Evolutionary conservation across 2,888 invertebrate genomes (phyloP).

Genomic region (Apamea sordens): DNA sequence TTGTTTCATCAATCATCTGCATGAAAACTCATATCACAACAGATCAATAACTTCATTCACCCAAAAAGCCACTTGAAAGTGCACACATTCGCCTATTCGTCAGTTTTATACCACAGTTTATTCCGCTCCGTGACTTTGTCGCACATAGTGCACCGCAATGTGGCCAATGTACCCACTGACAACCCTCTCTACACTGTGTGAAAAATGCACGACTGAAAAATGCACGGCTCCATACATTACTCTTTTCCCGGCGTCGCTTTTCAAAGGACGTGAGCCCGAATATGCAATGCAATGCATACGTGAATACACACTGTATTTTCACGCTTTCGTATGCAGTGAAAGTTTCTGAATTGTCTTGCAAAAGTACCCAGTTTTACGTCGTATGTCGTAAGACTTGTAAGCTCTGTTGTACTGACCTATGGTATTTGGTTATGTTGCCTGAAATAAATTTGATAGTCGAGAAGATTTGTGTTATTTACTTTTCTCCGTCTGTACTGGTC

Average conservation of each 20-base stretch:
- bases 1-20: neutral
- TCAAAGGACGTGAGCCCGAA: constrained; percentile 67
- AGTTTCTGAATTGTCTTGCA: constrained; percentile 59
- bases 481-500: constrained; percentile 29
- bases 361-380: constrained; percentile 35
- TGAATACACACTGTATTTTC: constrained; percentile 55
- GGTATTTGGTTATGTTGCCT: constrained; percentile 50
- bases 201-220: constrained; percentile 78
- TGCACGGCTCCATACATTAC: constrained; percentile 74
- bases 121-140: constrained; percentile 70
- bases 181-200: constrained; percentile 69
- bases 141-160: constrained; percentile 63
- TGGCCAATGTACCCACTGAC: constrained; percentile 67
- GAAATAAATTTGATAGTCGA: constrained; percentile 51
- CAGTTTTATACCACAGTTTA: constrained; percentile 61
- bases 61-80: constrained; percentile 29
- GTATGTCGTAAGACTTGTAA: constrained; percentile 36
- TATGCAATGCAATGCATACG: constrained; percentile 70
- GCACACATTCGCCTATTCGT: constrained; percentile 35
- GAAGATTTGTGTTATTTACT: constrained; percentile 49
- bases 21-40: constrained; percentile 8
- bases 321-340: constrained; percentile 60
- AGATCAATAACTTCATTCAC: constrained; percentile 31
- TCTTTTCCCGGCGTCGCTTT: constrained; percentile 72
- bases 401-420: constrained; percentile 41